Evolutionary conservation across 2,797 vertebrate genomes (phyloP).

Genomic region (Triplophysa bombifrons): DNA sequence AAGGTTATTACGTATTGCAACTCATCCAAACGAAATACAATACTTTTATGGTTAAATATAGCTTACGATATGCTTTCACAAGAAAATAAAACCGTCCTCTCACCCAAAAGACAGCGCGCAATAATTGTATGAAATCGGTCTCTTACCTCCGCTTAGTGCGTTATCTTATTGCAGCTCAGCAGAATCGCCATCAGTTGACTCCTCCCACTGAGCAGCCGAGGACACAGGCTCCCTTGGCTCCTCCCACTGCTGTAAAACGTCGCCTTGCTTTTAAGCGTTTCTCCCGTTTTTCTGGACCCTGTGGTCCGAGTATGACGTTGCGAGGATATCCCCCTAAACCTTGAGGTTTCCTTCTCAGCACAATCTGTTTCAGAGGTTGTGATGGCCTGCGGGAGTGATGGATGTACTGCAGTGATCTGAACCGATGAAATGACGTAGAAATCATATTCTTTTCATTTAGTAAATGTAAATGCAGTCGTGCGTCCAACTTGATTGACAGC

Average conservation of each 20-base stretch:
- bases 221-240: conserved; percentile 58
- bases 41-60: background rate
- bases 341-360: conserved; percentile 47
- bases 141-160: conserved; percentile 69
- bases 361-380: conserved; percentile 37
- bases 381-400: conserved; percentile 53
- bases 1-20: conserved; percentile 69
- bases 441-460: conserved; percentile 63
- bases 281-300: conserved; percentile 29
- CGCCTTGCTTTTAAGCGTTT: conserved; percentile 16
- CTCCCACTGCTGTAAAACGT: conserved; percentile 62
- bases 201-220: conserved; percentile 73
- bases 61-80: background rate
- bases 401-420: conserved; percentile 65
- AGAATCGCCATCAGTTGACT: conserved; percentile 67
- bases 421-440: conserved; percentile 70
- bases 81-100: background rate
- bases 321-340: conserved; percentile 60
- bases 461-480: background rate
- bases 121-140: conserved; percentile 69
- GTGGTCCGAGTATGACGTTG: conserved; percentile 57
- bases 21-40: conserved; percentile 34
- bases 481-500: too few species aligned
- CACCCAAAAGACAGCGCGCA: conserved; percentile 18
- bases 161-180: conserved; percentile 70